Base-by-base conservation (phyloP, 2,113 vertebrate species). In the Marcusenius ussheri region DNA sequence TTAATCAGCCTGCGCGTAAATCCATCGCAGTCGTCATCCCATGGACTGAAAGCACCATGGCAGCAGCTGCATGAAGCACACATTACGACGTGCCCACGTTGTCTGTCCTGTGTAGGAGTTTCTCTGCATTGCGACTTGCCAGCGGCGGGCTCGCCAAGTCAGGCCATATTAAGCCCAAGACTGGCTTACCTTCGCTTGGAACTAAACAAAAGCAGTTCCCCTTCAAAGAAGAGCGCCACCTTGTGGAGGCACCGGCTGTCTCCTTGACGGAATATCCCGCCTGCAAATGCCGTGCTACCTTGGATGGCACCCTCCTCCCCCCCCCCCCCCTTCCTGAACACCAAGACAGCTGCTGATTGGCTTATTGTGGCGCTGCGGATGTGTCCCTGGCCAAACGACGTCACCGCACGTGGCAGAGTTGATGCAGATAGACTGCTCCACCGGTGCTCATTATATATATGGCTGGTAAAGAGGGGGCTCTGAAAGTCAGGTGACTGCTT, bases 401-500 rank as follows among this genome's bases (percentile, higher is more conserved):
- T 58, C 35, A 35, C 24, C 87, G 17, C n/a, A 53, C 4, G 13
- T 87, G 87, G 56, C 50, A 62, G 56, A 62, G 51, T 31, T 39
- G 90, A 91, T 91, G 93, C 92, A 94, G 93, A 93, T 89, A 93
- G 92, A 92, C 91, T 47, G 83, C 53, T 91, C 3, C 85, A 88
- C 51, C 66, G 17, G 21, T 31, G 47, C 83, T 91, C 89, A 45
- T 93, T 92, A 86, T 94, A 93, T 93, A 31, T 83, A 88, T 70
- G 66, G 85, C 94, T 93, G 92, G 89, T 95, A 94, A 95, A 96
- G 96, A 97, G 95, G 95, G 96, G 97, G 95, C 95, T 95, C 97
- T 98, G 97, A 97, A 97, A 97, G 97, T 97, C 95, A 96, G 96
- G 95, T 94, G 95, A 93, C 96, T 96, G 93, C 95, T 94, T 93